phyloP scores from a whole-genome alignment of 2,797 vertebrate genomes.

The Emys orbicularis region DNA sequence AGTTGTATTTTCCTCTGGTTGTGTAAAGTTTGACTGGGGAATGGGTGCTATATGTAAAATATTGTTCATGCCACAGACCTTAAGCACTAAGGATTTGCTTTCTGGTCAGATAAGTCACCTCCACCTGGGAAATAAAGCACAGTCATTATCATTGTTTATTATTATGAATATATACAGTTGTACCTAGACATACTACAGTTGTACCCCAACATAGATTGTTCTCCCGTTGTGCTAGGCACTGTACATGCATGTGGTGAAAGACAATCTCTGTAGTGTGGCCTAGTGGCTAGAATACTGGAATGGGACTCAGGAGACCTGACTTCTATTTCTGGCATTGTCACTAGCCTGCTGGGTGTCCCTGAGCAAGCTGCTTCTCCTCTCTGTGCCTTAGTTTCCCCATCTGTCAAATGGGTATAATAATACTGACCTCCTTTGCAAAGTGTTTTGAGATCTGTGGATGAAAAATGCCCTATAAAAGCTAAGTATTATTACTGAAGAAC shows the following conservation, averaged over 20 bases:
- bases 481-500: not conserved
- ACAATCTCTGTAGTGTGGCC: not conserved
- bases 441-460: not conserved
- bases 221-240: accelerated
- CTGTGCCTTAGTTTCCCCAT: not conserved
- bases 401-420: not conserved
- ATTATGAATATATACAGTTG: not conserved
- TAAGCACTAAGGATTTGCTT: not conserved
- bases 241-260: not conserved
- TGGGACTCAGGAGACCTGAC: not conserved
- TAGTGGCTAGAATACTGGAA: not conserved
- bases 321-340: not conserved
- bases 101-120: not conserved
- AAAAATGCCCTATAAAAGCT: not conserved
- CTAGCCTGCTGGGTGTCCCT: not conserved
- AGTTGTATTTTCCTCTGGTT: not conserved
- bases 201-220: not conserved
- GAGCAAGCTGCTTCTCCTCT: not conserved
- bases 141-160: not conserved
- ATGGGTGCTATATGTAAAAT: not conserved
- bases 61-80: accelerated
- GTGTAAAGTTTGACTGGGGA: not conserved
- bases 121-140: not conserved
- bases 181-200: not conserved
- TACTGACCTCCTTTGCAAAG: not conserved